Base-by-base conservation (phyloP, 2,113 vertebrate genomes). In the Lepus europaeus region DNA sequence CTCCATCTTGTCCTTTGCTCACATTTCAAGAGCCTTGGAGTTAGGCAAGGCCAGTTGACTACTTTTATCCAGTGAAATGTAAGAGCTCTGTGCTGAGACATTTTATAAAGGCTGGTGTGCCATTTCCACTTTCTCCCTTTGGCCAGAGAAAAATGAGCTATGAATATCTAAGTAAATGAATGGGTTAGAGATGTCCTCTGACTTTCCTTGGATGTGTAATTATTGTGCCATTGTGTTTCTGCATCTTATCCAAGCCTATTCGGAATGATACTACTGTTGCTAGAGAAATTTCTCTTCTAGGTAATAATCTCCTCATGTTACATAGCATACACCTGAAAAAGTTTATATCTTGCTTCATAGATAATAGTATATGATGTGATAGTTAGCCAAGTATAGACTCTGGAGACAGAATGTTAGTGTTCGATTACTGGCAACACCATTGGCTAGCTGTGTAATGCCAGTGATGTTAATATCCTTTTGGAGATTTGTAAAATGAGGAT, bases 381-480 rank as follows among this genome's bases (percentile, higher is more conserved):
- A 31, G 19, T 59, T 93, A 90, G 11, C 29, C 36, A 90, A 19
- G 11, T 73, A 16, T 77, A 33, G 31, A 70, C 56, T 87, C 51
- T 83, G 31, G 20, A 79, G 27, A 79, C 20, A 79, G 22, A 88
- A 74, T 49, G 1, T 53, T 83, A 23, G 20, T 61, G 17, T 87
- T 85, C 74, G 59, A 86, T 72, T 87, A 29, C 13, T 49, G 5
- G n/a, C 16, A 83, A 49, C 9, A 77, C 27, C 8, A 33, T 66
- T 89, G 76, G 19, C 2, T 92, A 86, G 17, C 16, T 79, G 17
- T 90, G 31, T 93, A 51, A 83, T 31, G 20, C 25, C 10, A 25
- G 29, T 9, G 19, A 91, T 89, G 14, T 91, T 70, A 94, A 88
- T 93, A 87, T 66, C n/a, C 25, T 91, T 23, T 91, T 49, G 83